Percentiles rank a stretch among this genome's conserved stretches.
These are phyloP conservation scores for Cabera pusaria DNA, from an alignment of 2,888 invertebrate genomes.

Conservation along the genomic window DNA sequence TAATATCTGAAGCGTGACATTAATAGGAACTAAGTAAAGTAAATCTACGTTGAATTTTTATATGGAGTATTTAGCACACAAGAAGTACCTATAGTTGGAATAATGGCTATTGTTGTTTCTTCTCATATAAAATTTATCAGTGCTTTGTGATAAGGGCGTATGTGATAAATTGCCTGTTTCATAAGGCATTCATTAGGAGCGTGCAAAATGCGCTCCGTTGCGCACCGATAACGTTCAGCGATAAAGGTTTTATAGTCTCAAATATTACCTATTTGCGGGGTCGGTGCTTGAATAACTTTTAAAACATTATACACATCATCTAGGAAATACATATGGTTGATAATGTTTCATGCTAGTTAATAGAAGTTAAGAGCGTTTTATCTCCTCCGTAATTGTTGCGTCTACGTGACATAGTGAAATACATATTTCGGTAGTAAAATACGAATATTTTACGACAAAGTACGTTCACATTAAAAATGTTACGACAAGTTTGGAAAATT, in stretches of 20 bases:
- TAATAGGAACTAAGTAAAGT: slow-evolving; percentile 3
- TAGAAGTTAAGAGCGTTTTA: no score
- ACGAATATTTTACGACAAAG: no score
- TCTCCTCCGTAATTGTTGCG: no score
- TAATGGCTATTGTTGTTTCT: slow-evolving; percentile 68
- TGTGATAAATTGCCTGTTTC: slow-evolving; percentile 83
- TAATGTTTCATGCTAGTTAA: no score
- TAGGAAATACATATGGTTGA: neutral
- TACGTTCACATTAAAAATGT: no score
- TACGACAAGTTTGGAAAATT: no score
- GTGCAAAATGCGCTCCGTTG: slow-evolving; percentile 79
- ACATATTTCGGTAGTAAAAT: no score
- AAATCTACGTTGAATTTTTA: slow-evolving; percentile 13
- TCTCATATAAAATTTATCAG: slow-evolving; percentile 74
- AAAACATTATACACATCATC: slow-evolving; percentile 28
- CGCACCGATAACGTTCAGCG: slow-evolving; percentile 72
- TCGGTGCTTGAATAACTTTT: slow-evolving; percentile 53
- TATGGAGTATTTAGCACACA: slow-evolving; percentile 24
- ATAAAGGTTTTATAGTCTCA: slow-evolving; percentile 79
- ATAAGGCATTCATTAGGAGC: slow-evolving; percentile 82
- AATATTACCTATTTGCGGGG: slow-evolving; percentile 77
- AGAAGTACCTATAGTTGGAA: slow-evolving; percentile 27
- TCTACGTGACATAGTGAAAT: no score
- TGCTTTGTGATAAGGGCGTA: slow-evolving; percentile 72
- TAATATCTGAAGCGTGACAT: slow-evolving; percentile 13